Evolutionary conservation across 2,797 vertebrate genomes (phyloP).

Genomic region (Centroberyx gerrardi): DNA sequence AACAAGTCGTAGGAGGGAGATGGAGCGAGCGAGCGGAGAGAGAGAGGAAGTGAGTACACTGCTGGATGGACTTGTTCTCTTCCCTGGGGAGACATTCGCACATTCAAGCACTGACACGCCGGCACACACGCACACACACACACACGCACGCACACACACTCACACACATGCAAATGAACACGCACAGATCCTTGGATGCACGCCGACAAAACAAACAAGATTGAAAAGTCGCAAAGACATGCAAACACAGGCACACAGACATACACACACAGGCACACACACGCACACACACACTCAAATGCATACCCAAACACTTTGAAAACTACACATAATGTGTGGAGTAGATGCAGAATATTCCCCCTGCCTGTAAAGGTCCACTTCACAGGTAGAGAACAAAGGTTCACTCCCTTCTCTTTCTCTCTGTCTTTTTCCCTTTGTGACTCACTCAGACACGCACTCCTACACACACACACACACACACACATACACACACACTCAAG

Average conservation of each 20-base stretch:
- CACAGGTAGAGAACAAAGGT: slow-evolving; percentile 72
- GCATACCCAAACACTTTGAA: slow-evolving; percentile 30
- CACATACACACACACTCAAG: slow-evolving; percentile 17
- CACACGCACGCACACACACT: slow-evolving; percentile 22
- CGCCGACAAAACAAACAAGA: slow-evolving; percentile 56
- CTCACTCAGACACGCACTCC: slow-evolving; percentile 37
- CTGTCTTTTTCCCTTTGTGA: slow-evolving; percentile 62
- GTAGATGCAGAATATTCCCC: slow-evolving; percentile 40
- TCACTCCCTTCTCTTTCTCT: slow-evolving; percentile 29
- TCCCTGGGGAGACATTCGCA: slow-evolving; percentile 64
- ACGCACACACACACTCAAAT: slow-evolving; percentile 9
- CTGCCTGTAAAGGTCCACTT: slow-evolving; percentile 68
- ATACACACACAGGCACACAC: slow-evolving; percentile 8
- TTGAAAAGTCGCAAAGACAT: slow-evolving; percentile 35
- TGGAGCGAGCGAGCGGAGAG: slow-evolving; percentile 65
- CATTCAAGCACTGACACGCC: slow-evolving; percentile 36
- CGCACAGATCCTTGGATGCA: slow-evolving; percentile 23
- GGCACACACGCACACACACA: slow-evolving; percentile 21
- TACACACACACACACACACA: slow-evolving; percentile 25
- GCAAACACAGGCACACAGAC: slow-evolving; percentile 16
- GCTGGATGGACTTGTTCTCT: slow-evolving; percentile 72
- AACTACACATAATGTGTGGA: slow-evolving; percentile 53
- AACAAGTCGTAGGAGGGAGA: slow-evolving; percentile 82
- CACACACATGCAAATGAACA: slow-evolving; percentile 20
- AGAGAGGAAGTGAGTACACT: slow-evolving; percentile 74